phyloP scores from a whole-genome alignment of 2,888 invertebrate genomes.

The Margaritifera margaritifera region DNA sequence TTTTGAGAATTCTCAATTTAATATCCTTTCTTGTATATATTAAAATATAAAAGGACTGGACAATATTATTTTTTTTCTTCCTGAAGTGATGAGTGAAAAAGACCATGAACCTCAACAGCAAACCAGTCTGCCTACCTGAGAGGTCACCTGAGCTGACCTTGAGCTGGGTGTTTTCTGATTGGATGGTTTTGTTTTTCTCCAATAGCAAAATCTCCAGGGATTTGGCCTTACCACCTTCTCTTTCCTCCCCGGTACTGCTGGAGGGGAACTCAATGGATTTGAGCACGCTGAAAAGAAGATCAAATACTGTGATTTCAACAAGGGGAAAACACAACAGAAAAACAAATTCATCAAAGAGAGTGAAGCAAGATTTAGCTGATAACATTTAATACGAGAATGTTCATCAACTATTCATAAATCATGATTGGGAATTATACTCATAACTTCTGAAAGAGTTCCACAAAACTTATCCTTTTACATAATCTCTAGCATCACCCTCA shows the following conservation, averaged over 20 bases:
- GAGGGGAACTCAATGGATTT: conserved; percentile 84
- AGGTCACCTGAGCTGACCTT: conserved; percentile 72
- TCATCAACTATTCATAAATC: no score
- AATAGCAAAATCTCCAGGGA: conserved; percentile 83
- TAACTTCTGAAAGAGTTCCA: no score
- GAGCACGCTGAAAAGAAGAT: conserved; percentile 79
- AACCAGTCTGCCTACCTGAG: conserved; percentile 66
- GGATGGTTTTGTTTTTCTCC: conserved; percentile 84
- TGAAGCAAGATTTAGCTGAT: background rate
- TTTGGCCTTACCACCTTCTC: conserved; percentile 72
- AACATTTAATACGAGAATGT: background rate
- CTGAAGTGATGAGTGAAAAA: conserved; percentile 7
- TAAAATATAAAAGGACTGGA: conserved; percentile 2
- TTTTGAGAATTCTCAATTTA: no score
- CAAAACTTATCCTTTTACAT: no score
- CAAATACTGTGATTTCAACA: background rate
- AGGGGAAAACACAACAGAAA: background rate
- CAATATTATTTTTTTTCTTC: background rate
- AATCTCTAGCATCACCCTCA: no score
- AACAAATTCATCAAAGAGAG: background rate
- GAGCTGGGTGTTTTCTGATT: conserved; percentile 77
- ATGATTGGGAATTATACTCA: no score
- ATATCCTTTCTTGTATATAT: conserved; percentile 5
- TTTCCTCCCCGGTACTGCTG: conserved; percentile 73
- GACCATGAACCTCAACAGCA: conserved; percentile 3